phyloP scores from a whole-genome alignment of 2,113 vertebrate species.

The Shinisaurus crocodilurus region DNA sequence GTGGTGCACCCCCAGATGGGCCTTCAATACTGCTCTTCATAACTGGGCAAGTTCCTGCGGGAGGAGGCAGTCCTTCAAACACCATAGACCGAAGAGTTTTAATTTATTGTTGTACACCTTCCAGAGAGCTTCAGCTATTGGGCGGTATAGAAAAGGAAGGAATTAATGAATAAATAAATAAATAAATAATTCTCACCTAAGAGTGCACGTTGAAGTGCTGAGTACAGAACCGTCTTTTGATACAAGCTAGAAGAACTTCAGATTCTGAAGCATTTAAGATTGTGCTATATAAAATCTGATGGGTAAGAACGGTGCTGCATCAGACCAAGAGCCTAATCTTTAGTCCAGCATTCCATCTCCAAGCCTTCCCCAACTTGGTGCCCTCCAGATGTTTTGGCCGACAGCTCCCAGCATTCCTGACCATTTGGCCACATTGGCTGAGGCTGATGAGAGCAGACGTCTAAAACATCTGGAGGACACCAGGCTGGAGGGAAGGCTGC shows the following conservation, averaged over 20 bases:
- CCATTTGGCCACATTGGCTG: too few relatives aligned
- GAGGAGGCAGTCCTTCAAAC: neutral
- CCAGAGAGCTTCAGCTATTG: too few relatives aligned
- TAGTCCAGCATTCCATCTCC: neutral
- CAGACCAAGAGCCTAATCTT: neutral
- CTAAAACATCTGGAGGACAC: too few relatives aligned
- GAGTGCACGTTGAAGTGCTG: neutral
- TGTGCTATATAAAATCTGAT: neutral
- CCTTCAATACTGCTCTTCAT: neutral
- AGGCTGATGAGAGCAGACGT: too few relatives aligned
- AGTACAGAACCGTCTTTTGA: neutral
- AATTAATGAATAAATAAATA: too few relatives aligned
- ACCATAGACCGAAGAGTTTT: neutral
- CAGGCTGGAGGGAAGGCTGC: neutral
- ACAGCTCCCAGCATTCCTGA: too few relatives aligned
- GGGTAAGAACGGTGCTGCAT: neutral
- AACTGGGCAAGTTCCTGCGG: neutral
- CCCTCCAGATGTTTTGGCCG: too few relatives aligned
- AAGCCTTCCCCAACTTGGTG: too few relatives aligned
- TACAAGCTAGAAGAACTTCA: neutral
- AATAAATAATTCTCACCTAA: rapidly evolving
- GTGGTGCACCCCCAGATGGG: neutral
- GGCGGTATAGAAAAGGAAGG: too few relatives aligned
- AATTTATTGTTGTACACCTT: too few relatives aligned
- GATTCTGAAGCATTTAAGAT: neutral